Evolutionary conservation across 2,888 invertebrate species (phyloP).

Genomic region (Polymixis flavicincta): DNA sequence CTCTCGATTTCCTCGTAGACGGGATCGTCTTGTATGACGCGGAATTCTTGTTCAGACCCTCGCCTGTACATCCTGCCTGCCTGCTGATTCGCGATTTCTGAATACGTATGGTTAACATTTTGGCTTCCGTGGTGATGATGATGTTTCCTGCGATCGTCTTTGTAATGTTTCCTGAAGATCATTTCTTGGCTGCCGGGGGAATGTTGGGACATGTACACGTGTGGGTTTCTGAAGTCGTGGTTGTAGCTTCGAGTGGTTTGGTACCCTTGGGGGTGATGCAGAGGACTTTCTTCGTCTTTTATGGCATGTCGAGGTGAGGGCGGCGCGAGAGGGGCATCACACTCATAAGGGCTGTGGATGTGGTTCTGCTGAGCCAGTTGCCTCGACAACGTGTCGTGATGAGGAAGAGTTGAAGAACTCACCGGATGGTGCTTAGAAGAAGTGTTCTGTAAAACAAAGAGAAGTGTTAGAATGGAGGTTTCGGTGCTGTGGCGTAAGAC

Average conservation of each 20-base stretch:
- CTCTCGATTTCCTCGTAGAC: conserved; percentile 96
- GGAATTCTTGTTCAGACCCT: conserved; percentile 90
- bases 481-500: conserved; percentile 59
- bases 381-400: conserved; percentile 90
- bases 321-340: conserved; percentile 85
- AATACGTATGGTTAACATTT: conserved; percentile 94
- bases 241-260: conserved; percentile 87
- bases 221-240: conserved; percentile 87
- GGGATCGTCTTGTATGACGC: conserved; percentile 93
- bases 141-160: conserved; percentile 86
- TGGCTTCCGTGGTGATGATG: conserved; percentile 90
- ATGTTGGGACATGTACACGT: conserved; percentile 88
- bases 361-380: conserved; percentile 87
- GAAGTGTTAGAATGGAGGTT: conserved; percentile 30
- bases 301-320: conserved; percentile 86
- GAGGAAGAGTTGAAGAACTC: conserved; percentile 92
- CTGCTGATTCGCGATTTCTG: conserved; percentile 92
- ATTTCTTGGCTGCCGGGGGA: conserved; percentile 88
- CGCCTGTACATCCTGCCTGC: conserved; percentile 86
- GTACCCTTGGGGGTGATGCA: conserved; percentile 85
- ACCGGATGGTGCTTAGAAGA: conserved; percentile 95
- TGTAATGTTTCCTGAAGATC: conserved; percentile 87
- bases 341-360: conserved; percentile 90
- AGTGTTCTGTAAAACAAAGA: conserved; percentile 93
- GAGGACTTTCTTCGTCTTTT: conserved; percentile 86